These are phyloP conservation scores for Battus philenor DNA, from an alignment of 1,140 invertebrate species.

Conservation along the genomic window DNA sequence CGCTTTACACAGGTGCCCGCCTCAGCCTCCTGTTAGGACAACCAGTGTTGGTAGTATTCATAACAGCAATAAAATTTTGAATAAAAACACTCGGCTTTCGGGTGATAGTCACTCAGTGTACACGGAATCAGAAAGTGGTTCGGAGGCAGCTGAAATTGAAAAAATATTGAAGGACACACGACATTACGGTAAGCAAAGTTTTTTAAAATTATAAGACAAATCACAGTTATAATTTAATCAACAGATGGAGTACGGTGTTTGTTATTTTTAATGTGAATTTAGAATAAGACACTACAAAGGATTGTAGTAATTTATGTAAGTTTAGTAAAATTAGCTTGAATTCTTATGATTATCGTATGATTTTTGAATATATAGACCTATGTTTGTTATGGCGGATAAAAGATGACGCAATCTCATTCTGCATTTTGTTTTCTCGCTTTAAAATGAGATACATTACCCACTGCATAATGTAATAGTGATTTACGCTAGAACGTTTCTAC, in stretches of 20 bases:
- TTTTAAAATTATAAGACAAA: no score
- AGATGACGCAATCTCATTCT: no score
- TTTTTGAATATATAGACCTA: no score
- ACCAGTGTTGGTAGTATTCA: constrained; percentile 40
- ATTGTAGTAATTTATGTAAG: no score
- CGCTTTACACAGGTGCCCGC: constrained; percentile 26
- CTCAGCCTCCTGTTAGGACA: constrained; percentile 42
- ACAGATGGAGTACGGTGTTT: no score
- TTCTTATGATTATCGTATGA: no score
- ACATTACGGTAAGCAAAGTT: constrained; percentile 43
- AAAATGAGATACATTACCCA: background rate
- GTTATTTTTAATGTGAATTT: background rate
- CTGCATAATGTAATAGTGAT: constrained; percentile 2
- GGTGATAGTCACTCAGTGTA: constrained; percentile 33
- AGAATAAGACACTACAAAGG: background rate
- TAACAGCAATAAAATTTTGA: constrained; percentile 24
- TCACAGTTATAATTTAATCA: no score
- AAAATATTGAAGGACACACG: constrained; percentile 76
- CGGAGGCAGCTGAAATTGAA: constrained; percentile 80
- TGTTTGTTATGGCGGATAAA: no score
- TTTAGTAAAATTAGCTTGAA: no score
- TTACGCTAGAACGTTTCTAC: constrained; percentile 11
- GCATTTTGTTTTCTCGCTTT: background rate
- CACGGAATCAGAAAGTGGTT: constrained; percentile 79
- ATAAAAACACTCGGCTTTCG: constrained; percentile 23